These are phyloP conservation scores for Drosophila acutilabella DNA, from an alignment of 2,888 invertebrate species.

Conservation along the genomic window DNA sequence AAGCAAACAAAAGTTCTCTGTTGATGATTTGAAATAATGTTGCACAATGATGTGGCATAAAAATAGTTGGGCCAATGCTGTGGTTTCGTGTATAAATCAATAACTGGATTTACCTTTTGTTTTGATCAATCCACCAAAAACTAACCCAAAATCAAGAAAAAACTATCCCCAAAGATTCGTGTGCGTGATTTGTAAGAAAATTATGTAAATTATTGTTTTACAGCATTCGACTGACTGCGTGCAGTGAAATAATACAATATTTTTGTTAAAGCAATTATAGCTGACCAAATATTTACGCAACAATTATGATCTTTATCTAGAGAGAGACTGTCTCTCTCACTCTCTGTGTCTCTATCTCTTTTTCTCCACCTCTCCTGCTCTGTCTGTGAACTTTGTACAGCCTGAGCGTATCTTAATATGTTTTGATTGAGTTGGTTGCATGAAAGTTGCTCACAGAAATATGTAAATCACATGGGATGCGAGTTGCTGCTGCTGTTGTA, in stretches of 20 bases:
- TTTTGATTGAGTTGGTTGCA: conserved; percentile 16
- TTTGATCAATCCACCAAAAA: conserved; percentile 18
- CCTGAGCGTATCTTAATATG: conserved; percentile 24
- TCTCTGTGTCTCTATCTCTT: background rate
- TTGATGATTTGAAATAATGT: conserved; percentile 69
- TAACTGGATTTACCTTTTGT: conserved; percentile 48
- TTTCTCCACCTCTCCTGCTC: background rate
- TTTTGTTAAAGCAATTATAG: conserved; percentile 75
- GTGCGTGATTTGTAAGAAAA: conserved; percentile 75
- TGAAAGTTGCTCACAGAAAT: conserved; percentile 35
- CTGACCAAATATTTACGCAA: conserved; percentile 80
- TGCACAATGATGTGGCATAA: conserved; percentile 75
- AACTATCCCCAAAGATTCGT: conserved; percentile 36
- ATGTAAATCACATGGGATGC: conserved; percentile 27
- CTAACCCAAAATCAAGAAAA: conserved; percentile 15
- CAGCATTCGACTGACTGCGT: conserved; percentile 48
- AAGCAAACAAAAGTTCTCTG: conserved; percentile 56
- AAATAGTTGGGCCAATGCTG: conserved; percentile 32
- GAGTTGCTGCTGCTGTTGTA: conserved; percentile 6
- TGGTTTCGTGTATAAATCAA: conserved; percentile 63
- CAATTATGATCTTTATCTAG: conserved; percentile 77
- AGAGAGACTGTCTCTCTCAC: background rate
- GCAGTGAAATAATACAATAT: conserved; percentile 50
- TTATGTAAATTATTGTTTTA: conserved; percentile 78
- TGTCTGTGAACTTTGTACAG: conserved; percentile 37